Evolutionary conservation across 2,888 invertebrate species (phyloP), one percentile per base, ranked within the genome.

Genomic region (Drosophila helvetica): DNA sequence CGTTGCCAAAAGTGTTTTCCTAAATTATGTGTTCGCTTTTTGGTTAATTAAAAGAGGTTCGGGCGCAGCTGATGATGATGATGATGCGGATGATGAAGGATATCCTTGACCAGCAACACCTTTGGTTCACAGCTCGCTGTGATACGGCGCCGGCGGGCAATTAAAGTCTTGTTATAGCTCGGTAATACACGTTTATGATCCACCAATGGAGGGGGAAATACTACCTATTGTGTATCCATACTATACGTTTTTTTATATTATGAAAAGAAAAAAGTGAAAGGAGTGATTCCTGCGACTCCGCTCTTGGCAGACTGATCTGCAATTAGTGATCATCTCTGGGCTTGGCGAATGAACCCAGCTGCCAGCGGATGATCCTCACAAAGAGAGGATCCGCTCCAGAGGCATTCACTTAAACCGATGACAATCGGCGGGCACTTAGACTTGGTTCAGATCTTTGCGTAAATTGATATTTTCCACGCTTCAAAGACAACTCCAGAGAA

Each of bases 391-490:
- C 51, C 78, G 75, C 69, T 58, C n/a, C 10, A 17, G 53, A 54
- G 27, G 59, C 70, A 86, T 46, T n/a, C 75, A 78, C 86, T 88
- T 86, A 70, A 72, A 38, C 73, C 68, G 84, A 86, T 83, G 71
- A 78, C 80, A 88, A 58, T 75, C 86, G 71, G 60, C 38, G 57
- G 50, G 69, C 50, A 70, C 27, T 84, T 66, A 62, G 67, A 51
- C 64, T 62, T 52, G 33, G 30, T 17, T 55, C 50, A 43, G n/a
- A 33, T 33, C 33, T 57, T 54, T 30, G 75, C 73, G 82, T 83
- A 88, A 83, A 86, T 75, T 83, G 82, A 83, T 83, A 83, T 86
- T 83, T 80, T 86, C 78, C 78, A 74, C 75, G 86, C 80, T 86
- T 65, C 18, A 42, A 30, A 46, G 52, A 45, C 46, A 38, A 67